Percentiles rank a stretch among this genome's conserved stretches.
phyloP scores from a whole-genome alignment of 1,140 invertebrate genomes.

The Drosophila quadrilineata region DNA sequence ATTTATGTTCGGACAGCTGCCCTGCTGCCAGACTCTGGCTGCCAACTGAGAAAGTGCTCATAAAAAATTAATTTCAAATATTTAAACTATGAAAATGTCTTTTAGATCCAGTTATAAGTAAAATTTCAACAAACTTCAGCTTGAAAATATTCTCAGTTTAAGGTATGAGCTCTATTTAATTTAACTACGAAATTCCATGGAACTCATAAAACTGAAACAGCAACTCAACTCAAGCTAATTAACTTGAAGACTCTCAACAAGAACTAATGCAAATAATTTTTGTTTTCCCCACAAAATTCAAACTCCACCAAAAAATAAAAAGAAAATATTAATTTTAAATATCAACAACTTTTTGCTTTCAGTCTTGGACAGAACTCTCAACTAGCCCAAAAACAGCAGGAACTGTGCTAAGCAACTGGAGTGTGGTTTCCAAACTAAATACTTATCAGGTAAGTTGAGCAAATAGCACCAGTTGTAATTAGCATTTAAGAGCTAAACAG shows the following conservation, averaged over 20 bases:
- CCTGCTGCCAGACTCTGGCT: background rate
- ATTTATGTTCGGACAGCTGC: conserved; percentile 74
- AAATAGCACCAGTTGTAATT: conserved; percentile 60
- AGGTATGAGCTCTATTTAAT: conserved; percentile 29
- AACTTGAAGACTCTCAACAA: conserved; percentile 45
- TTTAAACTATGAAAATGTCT: too few relatives aligned
- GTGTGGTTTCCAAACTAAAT: conserved; percentile 64
- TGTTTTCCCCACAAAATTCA: conserved; percentile 65
- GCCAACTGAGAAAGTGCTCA: background rate
- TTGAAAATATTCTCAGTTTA: too few relatives aligned
- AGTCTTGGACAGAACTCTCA: conserved; percentile 39
- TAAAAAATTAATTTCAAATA: too few relatives aligned
- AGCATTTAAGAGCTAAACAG: conserved; percentile 37
- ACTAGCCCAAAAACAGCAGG: background rate
- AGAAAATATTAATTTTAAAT: conserved; percentile 45
- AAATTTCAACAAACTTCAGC: too few relatives aligned
- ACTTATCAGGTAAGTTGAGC: conserved; percentile 62
- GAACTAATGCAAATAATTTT: conserved; percentile 59
- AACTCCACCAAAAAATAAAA: conserved; percentile 23
- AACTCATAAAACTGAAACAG: conserved; percentile 37
- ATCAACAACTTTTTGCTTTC: conserved; percentile 48
- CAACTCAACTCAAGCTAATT: conserved; percentile 60
- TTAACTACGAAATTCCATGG: conserved; percentile 47
- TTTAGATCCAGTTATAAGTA: too few relatives aligned
- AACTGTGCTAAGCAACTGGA: conserved; percentile 42